Evolutionary conservation across 2,113 vertebrate species (phyloP).

Genomic region (Strix uralensis): DNA sequence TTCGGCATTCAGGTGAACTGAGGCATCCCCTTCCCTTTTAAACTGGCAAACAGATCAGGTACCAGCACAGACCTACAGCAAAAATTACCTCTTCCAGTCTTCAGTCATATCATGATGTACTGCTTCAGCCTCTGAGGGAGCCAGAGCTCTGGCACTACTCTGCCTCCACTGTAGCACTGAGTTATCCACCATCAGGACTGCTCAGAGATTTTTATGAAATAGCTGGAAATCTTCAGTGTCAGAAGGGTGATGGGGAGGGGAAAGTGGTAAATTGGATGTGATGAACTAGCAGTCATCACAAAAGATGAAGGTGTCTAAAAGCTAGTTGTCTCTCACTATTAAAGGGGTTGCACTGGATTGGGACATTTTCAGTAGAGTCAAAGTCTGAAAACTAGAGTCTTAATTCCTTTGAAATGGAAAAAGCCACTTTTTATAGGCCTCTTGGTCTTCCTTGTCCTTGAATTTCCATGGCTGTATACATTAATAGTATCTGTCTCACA

Average conservation of each 20-base stretch:
- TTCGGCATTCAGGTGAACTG: not conserved
- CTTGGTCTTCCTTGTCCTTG: not conserved
- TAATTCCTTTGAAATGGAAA: not conserved
- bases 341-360: not conserved
- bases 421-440: not conserved
- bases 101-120: not conserved
- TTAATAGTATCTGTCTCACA: not conserved
- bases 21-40: not conserved
- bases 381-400: not conserved
- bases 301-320: not conserved
- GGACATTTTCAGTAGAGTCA: not conserved
- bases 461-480: not conserved
- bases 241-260: not conserved
- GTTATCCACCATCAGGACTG: not conserved
- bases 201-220: not conserved
- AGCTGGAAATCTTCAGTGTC: not conserved
- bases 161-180: not conserved
- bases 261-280: not conserved
- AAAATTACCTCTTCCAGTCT: not conserved
- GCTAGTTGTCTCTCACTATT: not conserved
- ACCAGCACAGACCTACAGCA: not conserved
- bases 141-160: not conserved
- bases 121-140: not conserved
- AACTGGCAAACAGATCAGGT: not conserved
- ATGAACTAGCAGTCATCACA: not conserved